These are phyloP conservation scores for Rhyacichthys aspro DNA, from an alignment of 2,797 vertebrate species.

Conservation along the genomic window DNA sequence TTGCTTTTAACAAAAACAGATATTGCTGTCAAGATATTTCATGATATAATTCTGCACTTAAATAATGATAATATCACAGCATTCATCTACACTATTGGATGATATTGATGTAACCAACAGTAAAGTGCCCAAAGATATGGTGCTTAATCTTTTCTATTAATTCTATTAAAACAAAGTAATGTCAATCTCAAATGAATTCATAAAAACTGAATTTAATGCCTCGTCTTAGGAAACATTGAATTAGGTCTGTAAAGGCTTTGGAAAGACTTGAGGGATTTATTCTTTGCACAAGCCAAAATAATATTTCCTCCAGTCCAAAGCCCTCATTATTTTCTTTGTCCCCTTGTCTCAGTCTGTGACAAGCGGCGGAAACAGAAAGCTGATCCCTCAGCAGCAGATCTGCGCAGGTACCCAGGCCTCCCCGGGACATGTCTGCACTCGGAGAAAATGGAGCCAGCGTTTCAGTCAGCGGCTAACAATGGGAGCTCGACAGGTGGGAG, in stretches of 20 bases:
- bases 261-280: conserved; percentile 1
- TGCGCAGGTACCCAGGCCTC: conserved; percentile 61
- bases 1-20: neutral
- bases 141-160: no score
- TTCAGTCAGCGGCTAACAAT: conserved; percentile 62
- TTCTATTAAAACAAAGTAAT: neutral
- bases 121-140: no score
- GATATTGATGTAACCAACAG: no score
- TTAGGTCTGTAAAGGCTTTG: neutral
- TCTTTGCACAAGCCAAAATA: conserved; percentile 33
- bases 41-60: no score
- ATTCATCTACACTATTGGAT: no score
- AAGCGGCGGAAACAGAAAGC: conserved; percentile 54
- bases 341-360: conserved; percentile 31
- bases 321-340: conserved; percentile 42
- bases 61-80: no score
- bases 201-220: neutral
- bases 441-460: conserved; percentile 59
- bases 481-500: conserved; percentile 65
- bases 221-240: neutral
- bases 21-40: no score
- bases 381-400: conserved; percentile 62
- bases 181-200: neutral
- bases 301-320: conserved; percentile 32
- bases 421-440: conserved; percentile 54